Conservation (phyloP, 2,797 vertebrate genomes). For the Menidia menidia region DNA sequence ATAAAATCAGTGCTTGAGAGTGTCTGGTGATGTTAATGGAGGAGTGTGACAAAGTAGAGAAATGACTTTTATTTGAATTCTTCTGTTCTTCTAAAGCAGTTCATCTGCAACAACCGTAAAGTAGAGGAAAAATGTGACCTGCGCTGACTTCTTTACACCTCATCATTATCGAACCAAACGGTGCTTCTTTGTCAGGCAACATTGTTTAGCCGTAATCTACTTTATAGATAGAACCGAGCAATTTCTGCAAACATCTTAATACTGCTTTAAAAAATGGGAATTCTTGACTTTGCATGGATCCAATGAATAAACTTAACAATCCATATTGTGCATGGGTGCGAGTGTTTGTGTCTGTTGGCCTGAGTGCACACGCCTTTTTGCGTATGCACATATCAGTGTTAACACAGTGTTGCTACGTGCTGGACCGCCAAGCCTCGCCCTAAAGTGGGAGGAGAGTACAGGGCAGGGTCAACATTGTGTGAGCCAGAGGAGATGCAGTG, state of each 20-base stretch:
- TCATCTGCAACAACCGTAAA: conserved; percentile 35
- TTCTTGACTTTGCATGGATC: conserved; percentile 22
- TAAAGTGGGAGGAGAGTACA: conserved; percentile 81
- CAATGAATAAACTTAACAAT: conserved; percentile 25
- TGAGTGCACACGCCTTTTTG: conserved; percentile 46
- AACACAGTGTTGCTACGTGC: conserved; percentile 68
- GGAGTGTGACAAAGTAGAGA: conserved; percentile 41
- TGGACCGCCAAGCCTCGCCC: conserved; percentile 70
- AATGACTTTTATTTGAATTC: conserved; percentile 57
- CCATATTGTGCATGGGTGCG: conserved; percentile 35
- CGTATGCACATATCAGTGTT: conserved; percentile 63
- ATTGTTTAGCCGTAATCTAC: conserved; percentile 25
- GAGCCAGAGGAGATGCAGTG: conserved; percentile 88
- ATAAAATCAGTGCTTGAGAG: conserved; percentile 49
- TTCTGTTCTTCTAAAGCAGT: conserved; percentile 38
- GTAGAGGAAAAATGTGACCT: conserved; percentile 42
- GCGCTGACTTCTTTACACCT: conserved; percentile 40
- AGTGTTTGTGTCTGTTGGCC: conserved; percentile 50
- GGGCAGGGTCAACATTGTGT: conserved; percentile 87
- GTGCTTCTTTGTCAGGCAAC: conserved; percentile 44
- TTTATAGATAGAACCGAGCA: conserved; percentile 20
- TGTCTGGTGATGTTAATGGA: conserved; percentile 66
- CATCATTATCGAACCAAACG: conserved; percentile 37
- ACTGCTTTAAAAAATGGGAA: background rate
- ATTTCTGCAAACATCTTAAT: conserved; percentile 7